phyloP scores from a whole-genome alignment of 1,140 invertebrate genomes.

The Heliconius hewitsoni region DNA sequence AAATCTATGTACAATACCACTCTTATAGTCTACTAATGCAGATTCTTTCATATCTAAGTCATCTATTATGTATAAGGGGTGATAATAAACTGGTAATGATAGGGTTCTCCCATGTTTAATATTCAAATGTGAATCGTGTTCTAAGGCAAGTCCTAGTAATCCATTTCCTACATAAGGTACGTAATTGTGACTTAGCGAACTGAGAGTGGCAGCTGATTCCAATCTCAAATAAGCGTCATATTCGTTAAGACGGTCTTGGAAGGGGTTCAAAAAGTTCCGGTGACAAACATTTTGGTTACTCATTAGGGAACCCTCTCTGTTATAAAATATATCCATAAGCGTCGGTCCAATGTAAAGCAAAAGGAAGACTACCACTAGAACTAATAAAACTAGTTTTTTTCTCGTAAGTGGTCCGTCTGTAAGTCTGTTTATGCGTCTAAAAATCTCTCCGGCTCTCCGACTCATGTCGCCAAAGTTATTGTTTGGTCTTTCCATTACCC shows the following conservation, averaged over 20 bases:
- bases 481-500: conserved; percentile 63
- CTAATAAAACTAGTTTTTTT: conserved; percentile 84
- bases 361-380: conserved; percentile 83
- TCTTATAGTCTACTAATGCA: conserved; percentile 85
- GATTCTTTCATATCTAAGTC: conserved; percentile 82
- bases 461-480: conserved; percentile 63
- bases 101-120: conserved; percentile 87
- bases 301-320: conserved; percentile 63
- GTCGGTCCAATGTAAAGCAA: conserved; percentile 85
- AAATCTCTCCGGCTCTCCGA: conserved; percentile 67
- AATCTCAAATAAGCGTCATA: conserved; percentile 87
- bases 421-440: conserved; percentile 82
- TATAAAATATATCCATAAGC: conserved; percentile 84
- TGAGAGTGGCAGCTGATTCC: conserved; percentile 78
- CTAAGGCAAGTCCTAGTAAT: conserved; percentile 85
- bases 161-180: conserved; percentile 92
- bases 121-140: conserved; percentile 85
- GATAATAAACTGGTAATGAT: conserved; percentile 86
- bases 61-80: conserved; percentile 86
- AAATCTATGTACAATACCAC: conserved; percentile 86
- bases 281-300: conserved; percentile 85
- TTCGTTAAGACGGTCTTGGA: conserved; percentile 82
- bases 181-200: conserved; percentile 82
- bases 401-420: conserved; percentile 84
- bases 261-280: conserved; percentile 83